Evolutionary conservation across 2,888 invertebrate species (phyloP).

Genomic region (Monopis laevigella): DNA sequence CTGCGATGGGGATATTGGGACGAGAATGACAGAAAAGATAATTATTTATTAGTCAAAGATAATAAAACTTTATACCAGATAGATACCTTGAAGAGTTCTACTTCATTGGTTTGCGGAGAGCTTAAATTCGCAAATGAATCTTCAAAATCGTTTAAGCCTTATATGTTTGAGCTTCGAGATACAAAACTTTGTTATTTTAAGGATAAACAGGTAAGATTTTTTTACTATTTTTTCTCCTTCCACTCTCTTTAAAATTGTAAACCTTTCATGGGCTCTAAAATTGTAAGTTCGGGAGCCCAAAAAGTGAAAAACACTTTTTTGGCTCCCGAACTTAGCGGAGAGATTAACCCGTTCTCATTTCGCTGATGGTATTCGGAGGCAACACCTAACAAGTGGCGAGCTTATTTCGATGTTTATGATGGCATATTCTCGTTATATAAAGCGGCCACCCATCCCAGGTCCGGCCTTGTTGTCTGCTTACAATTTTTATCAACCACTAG

Average conservation of each 20-base stretch:
- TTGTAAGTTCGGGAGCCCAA: too few relatives aligned
- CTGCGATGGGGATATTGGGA: constrained; percentile 91
- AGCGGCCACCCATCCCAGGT: too few relatives aligned
- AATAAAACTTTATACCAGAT: constrained; percentile 56
- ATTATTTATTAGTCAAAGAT: constrained; percentile 75
- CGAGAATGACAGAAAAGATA: constrained; percentile 83
- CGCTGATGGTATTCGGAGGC: too few relatives aligned
- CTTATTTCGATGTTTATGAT: too few relatives aligned
- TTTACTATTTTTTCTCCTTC: background rate
- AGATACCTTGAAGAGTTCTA: constrained; percentile 63
- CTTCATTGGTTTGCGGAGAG: constrained; percentile 77
- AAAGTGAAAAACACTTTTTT: too few relatives aligned
- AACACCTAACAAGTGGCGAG: too few relatives aligned
- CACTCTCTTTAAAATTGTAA: background rate
- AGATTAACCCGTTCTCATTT: too few relatives aligned
- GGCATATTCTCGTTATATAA: too few relatives aligned
- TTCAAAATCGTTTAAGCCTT: constrained; percentile 77
- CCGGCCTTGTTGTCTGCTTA: too few relatives aligned
- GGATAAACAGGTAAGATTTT: constrained; percentile 69
- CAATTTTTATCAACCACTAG: too few relatives aligned
- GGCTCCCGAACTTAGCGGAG: too few relatives aligned
- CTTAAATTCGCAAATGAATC: constrained; percentile 80
- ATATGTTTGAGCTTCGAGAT: constrained; percentile 83
- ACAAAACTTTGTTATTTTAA: constrained; percentile 80
- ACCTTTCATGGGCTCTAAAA: too few relatives aligned